phyloP scores from a whole-genome alignment of 1,140 invertebrate genomes.

The Zeugodacus cucurbitae region DNA sequence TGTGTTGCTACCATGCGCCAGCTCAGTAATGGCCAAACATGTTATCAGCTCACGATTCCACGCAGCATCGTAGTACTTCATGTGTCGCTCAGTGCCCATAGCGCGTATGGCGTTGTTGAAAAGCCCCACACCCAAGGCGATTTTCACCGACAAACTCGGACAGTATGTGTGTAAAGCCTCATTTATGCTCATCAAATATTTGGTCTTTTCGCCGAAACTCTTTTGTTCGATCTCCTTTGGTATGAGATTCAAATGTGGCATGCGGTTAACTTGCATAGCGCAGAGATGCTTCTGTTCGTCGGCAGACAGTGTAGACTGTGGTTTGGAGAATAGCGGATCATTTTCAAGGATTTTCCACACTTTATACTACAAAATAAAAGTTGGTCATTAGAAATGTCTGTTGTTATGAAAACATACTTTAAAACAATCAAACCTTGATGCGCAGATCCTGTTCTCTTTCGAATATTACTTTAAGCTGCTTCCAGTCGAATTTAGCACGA shows the following conservation, averaged over 20 bases:
- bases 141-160: conserved; percentile 77
- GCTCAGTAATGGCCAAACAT: conserved; percentile 91
- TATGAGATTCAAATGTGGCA: conserved; percentile 70
- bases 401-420: neutral
- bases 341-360: conserved; percentile 83
- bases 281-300: conserved; percentile 78
- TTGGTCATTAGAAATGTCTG: neutral
- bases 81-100: conserved; percentile 82
- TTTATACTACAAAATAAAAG: conserved; percentile 73
- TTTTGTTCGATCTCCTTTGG: conserved; percentile 70
- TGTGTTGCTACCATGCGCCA: conserved; percentile 94
- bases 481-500: conserved; percentile 82
- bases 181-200: conserved; percentile 76
- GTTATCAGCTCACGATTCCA: conserved; percentile 78
- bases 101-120: conserved; percentile 76
- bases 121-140: conserved; percentile 74
- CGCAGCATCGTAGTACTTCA: conserved; percentile 75
- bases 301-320: conserved; percentile 70
- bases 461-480: conserved; percentile 77
- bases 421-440: conserved; percentile 74
- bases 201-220: conserved; percentile 75
- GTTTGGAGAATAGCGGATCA: conserved; percentile 81
- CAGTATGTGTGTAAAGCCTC: conserved; percentile 75
- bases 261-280: conserved; percentile 72
- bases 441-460: conserved; percentile 78